Base-by-base conservation (phyloP, 2,888 invertebrate genomes). In the Eupithecia vulgata region DNA sequence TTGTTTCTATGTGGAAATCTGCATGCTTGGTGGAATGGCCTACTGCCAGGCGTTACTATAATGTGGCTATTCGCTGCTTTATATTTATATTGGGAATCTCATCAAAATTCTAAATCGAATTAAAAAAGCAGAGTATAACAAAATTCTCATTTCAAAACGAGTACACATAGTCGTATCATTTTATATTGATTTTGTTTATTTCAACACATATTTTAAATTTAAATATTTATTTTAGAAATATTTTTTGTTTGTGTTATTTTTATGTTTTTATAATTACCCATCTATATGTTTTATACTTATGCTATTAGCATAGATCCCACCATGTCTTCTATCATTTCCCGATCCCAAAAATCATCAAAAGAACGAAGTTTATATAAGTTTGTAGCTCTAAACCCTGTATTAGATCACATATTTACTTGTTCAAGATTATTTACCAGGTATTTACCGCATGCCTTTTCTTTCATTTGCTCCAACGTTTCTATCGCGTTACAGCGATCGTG, bases 11-110 rank as follows among this genome's bases (percentile, higher is more conserved):
- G 91, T 91, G 88, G 86, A 90, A 86, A 89, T 86, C 81, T 92
- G 93, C 93, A 93, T 94, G 94, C 89, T 91, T 91, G 90, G 91
- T 93, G 92, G 91, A 90, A 91, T 89, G 91, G 93, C 92, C 90
- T 89, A 89, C 89, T 86, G 90, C 92, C 91, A 90, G 89, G 89
- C 88, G 87, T 85, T 83, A 82, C 83, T 80, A 86, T 87, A 87
- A 87, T 88, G 90, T 90, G 90, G 90, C 90, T 91, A 91, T 84
- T 85, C 86, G 90, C 91, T 91, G 92, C 91, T 92, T 91, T 84
- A 84, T 90, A 87, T 87, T 85, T 84, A 85, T 83, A 86, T 84
- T 86, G 85, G 83, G 84, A 83, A 80, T 82, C 81, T 40, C 21
- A 65, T 65, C 34, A 64, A 64, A 59, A 81, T 78, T 80, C 75